These are phyloP conservation scores for Tragelaphus scriptus DNA, from an alignment of 2,113 vertebrate genomes.

Conservation along the genomic window DNA sequence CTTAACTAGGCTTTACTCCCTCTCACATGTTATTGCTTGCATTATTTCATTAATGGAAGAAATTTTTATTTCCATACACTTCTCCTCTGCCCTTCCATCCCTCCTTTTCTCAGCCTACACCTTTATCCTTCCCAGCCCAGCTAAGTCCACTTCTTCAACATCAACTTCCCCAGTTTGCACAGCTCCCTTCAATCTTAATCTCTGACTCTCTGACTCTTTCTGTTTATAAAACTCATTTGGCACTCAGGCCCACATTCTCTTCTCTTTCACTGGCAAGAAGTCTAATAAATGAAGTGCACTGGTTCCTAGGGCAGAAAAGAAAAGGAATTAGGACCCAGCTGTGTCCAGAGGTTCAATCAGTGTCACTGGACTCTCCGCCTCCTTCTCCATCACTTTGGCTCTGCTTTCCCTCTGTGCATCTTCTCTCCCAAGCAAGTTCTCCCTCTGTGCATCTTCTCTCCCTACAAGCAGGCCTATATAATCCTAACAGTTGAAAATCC, in stretches of 20 bases:
- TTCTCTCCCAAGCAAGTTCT: background rate
- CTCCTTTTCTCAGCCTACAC: fast-evolving
- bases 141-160: background rate
- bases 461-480: background rate
- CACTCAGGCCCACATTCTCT: background rate
- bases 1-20: background rate
- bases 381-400: background rate
- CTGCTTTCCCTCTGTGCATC: background rate
- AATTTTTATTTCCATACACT: background rate
- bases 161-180: background rate
- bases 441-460: background rate
- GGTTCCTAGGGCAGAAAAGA: background rate
- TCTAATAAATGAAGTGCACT: background rate
- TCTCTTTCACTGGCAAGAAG: background rate
- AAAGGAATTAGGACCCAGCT: background rate
- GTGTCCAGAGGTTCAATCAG: background rate
- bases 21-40: background rate
- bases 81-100: background rate
- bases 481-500: background rate
- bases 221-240: background rate
- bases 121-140: background rate
- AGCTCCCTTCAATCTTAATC: background rate
- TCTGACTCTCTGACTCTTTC: background rate
- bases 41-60: background rate
- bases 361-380: background rate